Evolutionary conservation across 1,140 invertebrate species (phyloP), one percentile per base, ranked within the genome.

Genomic region (Teleogryllus occipitalis): DNA sequence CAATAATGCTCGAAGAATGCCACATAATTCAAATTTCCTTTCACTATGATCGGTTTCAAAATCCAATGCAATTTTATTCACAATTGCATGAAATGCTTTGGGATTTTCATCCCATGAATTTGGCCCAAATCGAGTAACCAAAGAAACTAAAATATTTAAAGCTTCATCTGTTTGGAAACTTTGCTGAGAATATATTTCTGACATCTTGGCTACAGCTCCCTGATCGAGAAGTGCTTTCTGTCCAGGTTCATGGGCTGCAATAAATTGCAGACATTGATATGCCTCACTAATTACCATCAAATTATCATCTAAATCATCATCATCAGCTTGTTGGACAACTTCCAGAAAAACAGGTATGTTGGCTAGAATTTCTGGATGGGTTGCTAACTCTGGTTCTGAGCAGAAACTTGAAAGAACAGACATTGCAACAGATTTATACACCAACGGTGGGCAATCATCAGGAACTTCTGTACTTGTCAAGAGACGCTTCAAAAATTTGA

Each of bases 351-450:
- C 92, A 75, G 93, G 93, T 82, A 96, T 91, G 82, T 93, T 93
- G 10, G 89, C 90, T 7, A 96, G 87, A 90, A 96, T 94, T 82
- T 95, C 93, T 27, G 92, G 90, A 84, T 95, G 93, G 12, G 91
- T 91, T 8, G 94, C 93, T 47, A 96, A 84, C 84, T 93, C 93
- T 80, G 92, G 88, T 82, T 95, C 94, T 75, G 88, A 88, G 82
- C 94, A 96, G 86, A 97, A 96, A 72, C 91, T 91, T 0, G 94
- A 94, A 12, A 97, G 86, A 75, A 97, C 91, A 6, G 94, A 95
- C 8, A 97, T 85, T 0, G 95, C 95, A 21, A 97, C 92, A 7
- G 95, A 96, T 87, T 96, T 96, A 85, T 96, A 97, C 46, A 97
- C 92, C 75, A 93, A 89, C 0, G 94, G 92, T 7, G 95, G 95